A percentile compares a stretch with the other conserved stretches of the same genome.
phyloP scores from a whole-genome alignment of 2,797 vertebrate genomes.

The Pangasius macronema region DNA sequence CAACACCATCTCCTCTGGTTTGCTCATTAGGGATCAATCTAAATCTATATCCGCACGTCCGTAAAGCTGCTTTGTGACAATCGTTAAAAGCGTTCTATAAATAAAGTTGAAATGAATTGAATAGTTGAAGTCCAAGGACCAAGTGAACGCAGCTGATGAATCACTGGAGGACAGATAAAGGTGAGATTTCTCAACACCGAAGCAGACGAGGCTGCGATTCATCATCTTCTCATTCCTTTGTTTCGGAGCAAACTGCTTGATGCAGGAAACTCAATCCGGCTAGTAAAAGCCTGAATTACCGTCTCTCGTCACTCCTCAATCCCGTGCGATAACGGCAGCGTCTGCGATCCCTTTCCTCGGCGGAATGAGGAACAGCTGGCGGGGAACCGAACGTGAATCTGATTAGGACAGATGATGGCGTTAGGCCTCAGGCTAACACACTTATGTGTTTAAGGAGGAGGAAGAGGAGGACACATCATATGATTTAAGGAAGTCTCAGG shows the following conservation, averaged over 20 bases:
- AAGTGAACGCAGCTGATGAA: slow-evolving; percentile 21
- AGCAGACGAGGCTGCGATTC: background rate
- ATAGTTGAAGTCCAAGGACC: background rate
- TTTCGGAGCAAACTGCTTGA: slow-evolving; percentile 58
- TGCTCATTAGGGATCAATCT: background rate
- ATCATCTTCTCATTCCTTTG: slow-evolving; percentile 42
- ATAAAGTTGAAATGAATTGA: background rate
- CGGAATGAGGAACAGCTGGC: slow-evolving; percentile 75
- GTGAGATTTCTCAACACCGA: slow-evolving; percentile 36
- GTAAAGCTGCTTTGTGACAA: background rate
- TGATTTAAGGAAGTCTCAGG: slow-evolving; percentile 56
- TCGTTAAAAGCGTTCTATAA: no score
- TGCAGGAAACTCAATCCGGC: slow-evolving; percentile 62
- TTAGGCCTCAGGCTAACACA: slow-evolving; percentile 59
- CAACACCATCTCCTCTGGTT: background rate
- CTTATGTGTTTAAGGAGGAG: slow-evolving; percentile 57
- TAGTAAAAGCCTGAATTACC: slow-evolving; percentile 62
- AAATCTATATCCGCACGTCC: background rate
- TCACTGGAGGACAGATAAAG: slow-evolving; percentile 16
- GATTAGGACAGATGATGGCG: slow-evolving; percentile 67
- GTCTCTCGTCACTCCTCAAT: slow-evolving; percentile 66
- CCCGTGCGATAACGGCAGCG: slow-evolving; percentile 61
- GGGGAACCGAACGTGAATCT: slow-evolving; percentile 55
- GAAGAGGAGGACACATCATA: slow-evolving; percentile 53
- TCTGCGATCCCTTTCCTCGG: slow-evolving; percentile 55